Percentiles rank a stretch among this genome's conserved stretches.
These are phyloP conservation scores for Haliclona indistincta DNA, from an alignment of 37 sponge, comb jelly and placozoan genomes.

Conservation along the genomic window DNA sequence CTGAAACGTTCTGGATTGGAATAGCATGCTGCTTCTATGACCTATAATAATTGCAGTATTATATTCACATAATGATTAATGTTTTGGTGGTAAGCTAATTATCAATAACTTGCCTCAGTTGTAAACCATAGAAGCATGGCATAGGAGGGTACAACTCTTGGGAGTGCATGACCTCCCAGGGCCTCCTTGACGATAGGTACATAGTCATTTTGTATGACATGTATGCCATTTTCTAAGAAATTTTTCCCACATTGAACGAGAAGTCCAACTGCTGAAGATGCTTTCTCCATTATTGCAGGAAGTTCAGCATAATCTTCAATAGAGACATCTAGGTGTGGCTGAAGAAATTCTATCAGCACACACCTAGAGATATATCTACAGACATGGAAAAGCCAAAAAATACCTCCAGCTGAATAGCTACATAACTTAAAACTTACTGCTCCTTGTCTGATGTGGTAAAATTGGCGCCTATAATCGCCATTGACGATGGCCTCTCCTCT, in stretches of 20 bases:
- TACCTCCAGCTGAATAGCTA: no score
- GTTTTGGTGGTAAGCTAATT: no score
- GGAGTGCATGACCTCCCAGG: neutral
- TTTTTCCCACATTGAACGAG: neutral
- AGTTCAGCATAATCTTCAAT: neutral
- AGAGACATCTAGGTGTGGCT: neutral
- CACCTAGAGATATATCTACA: slow-evolving; percentile 10
- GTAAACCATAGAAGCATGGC: slow-evolving; percentile 13
- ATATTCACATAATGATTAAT: no score
- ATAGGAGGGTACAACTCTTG: neutral
- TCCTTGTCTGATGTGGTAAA: neutral
- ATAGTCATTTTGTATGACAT: neutral
- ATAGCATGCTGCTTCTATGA: no score
- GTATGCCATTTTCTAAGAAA: neutral
- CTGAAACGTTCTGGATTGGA: no score
- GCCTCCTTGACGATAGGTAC: neutral
- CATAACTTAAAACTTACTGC: neutral
- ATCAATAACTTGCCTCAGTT: neutral
- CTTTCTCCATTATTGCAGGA: neutral
- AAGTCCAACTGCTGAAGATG: neutral
- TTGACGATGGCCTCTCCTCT: slow-evolving; percentile 1
- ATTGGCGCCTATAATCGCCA: neutral
- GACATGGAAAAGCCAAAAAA: neutral
- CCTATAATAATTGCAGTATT: no score
- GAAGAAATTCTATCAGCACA: slow-evolving; percentile 1